These are phyloP conservation scores for Acronicta leporina DNA, from an alignment of 2,888 invertebrate species.

Conservation along the genomic window DNA sequence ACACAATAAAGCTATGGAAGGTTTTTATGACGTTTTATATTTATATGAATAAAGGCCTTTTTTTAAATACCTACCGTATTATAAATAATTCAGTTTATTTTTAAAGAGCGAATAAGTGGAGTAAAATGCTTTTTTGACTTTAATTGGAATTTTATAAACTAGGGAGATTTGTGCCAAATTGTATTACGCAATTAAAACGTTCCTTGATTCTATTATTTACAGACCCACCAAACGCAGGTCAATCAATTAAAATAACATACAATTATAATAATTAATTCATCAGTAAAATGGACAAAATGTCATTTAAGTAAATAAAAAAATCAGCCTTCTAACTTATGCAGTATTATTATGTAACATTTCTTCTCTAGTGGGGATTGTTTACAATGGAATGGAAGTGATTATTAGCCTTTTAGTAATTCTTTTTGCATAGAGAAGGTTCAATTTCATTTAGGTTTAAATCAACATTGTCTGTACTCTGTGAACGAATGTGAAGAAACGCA, in stretches of 20 bases:
- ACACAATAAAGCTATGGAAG: too few species aligned
- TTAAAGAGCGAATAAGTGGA: conserved; percentile 23
- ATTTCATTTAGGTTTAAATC: conserved; percentile 55
- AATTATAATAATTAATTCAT: conserved; percentile 51
- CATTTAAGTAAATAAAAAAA: conserved; percentile 63
- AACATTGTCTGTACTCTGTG: conserved; percentile 54
- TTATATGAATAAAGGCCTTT: too few species aligned
- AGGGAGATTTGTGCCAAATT: conserved; percentile 63
- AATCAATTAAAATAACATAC: conserved; percentile 41
- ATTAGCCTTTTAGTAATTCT: conserved; percentile 44
- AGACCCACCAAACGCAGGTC: conserved; percentile 23
- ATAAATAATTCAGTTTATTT: conserved; percentile 26
- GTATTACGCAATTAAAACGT: conserved; percentile 35
- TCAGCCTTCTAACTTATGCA: conserved; percentile 66
- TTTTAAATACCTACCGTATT: too few species aligned
- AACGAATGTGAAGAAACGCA: conserved; percentile 58
- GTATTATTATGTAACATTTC: conserved; percentile 59
- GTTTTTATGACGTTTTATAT: too few species aligned
- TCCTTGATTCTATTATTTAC: conserved; percentile 39
- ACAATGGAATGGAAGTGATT: conserved; percentile 61
- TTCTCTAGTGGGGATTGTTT: conserved; percentile 58
- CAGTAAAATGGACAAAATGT: conserved; percentile 58
- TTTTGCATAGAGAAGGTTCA: conserved; percentile 54
- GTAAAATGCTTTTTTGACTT: conserved; percentile 8
- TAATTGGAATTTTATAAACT: conserved; percentile 35